Evolutionary conservation across 2,888 invertebrate species (phyloP), one percentile per base, ranked within the genome.

Genomic region (Thecophora atra): DNA sequence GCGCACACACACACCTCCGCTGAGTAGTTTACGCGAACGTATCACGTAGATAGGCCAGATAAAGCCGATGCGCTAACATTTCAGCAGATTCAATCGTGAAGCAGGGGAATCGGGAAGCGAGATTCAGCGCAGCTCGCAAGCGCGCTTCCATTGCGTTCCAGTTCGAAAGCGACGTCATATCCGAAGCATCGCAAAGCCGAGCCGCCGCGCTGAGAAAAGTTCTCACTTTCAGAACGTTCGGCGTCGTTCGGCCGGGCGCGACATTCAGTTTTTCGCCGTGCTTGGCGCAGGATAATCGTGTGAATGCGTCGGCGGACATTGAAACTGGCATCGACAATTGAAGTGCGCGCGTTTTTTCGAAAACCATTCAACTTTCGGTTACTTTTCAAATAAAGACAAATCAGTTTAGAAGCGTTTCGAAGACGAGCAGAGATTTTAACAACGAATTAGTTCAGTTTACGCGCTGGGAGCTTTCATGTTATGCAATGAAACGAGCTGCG

Each of bases 241-340:
- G 30, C 44, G 44, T 28, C 54, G 67, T 56, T 67, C 30, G 56
- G 68, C 51, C 81, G 79, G 81, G 80, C 81, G 78, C 76, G 77
- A 78, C 78, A 78, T 81, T 80, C 78, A 80, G 82, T 82, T 80
- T 77, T 75, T 76, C 77, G 78, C 78, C 78, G 78, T 78, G 78
- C 77, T 80, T 80, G 71, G 30, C 58, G 65, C 71, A 64, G 71
- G 65, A 71, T 56, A 65, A 56, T 26, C 56, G 28, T 15, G 51
- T 42, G 71, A 21, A 54, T 13, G 67, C 60, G 58, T 67, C 26
- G 47, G 19, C 26, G 26, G 58, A 24, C 56, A 13, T 13, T n/a
- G 17, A 37, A 37, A 37, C 28, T 24, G 26, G 26, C 58, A 13
- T 26, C 58, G 58, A 1, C 2, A 28, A 58, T 1, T 58, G 24